phyloP scores from a whole-genome alignment of 2,888 invertebrate species.

The Octonoba sinensis region DNA sequence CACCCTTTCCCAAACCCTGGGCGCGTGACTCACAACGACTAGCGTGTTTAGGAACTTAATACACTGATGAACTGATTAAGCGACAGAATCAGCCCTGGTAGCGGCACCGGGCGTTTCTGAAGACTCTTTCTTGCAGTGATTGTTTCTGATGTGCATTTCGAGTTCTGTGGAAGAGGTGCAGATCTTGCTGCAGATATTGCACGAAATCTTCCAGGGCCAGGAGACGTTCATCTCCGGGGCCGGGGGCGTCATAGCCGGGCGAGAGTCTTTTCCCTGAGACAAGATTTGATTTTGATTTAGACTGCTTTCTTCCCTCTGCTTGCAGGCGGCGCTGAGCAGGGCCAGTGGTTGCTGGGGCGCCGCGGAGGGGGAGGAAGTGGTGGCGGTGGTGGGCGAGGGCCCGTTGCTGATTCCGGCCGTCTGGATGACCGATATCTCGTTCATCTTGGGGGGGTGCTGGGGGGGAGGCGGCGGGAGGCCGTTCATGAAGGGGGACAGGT shows the following conservation, averaged over 20 bases:
- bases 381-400: conserved; percentile 1
- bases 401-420: conserved; percentile 58
- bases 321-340: conserved; percentile 9
- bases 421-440: conserved; percentile 64
- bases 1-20: too few relatives aligned
- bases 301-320: conserved; percentile 20
- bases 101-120: conserved; percentile 11
- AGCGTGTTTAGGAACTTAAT: conserved; percentile 49
- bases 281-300: conserved; percentile 35
- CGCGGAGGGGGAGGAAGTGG: conserved; percentile 20
- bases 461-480: conserved; percentile 33
- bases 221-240: conserved; percentile 31
- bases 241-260: conserved; percentile 9
- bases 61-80: neutral
- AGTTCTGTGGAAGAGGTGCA: conserved; percentile 65
- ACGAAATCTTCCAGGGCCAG: conserved; percentile 67
- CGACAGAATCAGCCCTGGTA: too few relatives aligned
- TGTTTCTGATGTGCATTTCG: conserved; percentile 64
- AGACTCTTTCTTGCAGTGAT: conserved; percentile 59
- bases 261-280: conserved; percentile 43
- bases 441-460: conserved; percentile 56
- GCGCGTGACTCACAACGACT: conserved; percentile 22
- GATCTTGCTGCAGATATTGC: conserved; percentile 65
- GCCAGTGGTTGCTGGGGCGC: conserved; percentile 38
- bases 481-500: conserved; percentile 53